Evolutionary conservation across 2,888 invertebrate species (phyloP).

Genomic region (Rhorus exstirpatorius): DNA sequence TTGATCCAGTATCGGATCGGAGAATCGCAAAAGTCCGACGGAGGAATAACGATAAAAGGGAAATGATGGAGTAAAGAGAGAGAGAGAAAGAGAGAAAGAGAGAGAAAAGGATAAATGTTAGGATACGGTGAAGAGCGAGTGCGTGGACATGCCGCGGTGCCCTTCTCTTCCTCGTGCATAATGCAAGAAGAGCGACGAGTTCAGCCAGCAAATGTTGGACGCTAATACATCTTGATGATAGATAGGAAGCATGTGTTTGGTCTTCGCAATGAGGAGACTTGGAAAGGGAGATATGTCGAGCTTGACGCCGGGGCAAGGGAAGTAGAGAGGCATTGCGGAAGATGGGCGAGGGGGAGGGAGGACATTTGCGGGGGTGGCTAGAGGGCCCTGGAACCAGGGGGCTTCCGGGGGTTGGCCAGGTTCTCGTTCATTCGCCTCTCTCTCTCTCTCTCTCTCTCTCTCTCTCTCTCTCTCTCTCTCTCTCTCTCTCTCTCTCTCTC

Average conservation of each 20-base stretch:
- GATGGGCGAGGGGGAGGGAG: slow-evolving; percentile 65
- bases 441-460: slow-evolving; percentile 27
- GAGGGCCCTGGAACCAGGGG: slow-evolving; percentile 55
- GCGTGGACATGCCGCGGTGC: slow-evolving; percentile 47
- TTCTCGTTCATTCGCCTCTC: slow-evolving; percentile 41
- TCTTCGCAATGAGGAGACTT: slow-evolving; percentile 83
- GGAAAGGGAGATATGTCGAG: slow-evolving; percentile 75
- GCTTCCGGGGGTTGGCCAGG: slow-evolving; percentile 67
- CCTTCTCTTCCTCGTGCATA: slow-evolving; percentile 80
- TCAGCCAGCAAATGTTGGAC: slow-evolving; percentile 84
- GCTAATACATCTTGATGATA: slow-evolving; percentile 86
- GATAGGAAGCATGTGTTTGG: slow-evolving; percentile 85
- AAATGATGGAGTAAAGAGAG: slow-evolving; percentile 49
- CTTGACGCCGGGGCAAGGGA: slow-evolving; percentile 57
- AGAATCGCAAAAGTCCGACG: slow-evolving; percentile 16
- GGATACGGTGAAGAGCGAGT: slow-evolving; percentile 13
- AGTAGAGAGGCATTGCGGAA: slow-evolving; percentile 52
- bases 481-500: slow-evolving; percentile 24
- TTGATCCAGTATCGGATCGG: slow-evolving; percentile 26
- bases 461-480: slow-evolving; percentile 30
- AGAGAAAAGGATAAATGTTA: slow-evolving; percentile 37
- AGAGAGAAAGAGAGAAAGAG: slow-evolving; percentile 35
- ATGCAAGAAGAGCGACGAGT: slow-evolving; percentile 84
- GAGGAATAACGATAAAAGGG: slow-evolving; percentile 43
- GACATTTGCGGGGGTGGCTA: slow-evolving; percentile 77